Base-by-base conservation (phyloP, 1,140 invertebrate genomes). In the Drosophila baimaii region DNA sequence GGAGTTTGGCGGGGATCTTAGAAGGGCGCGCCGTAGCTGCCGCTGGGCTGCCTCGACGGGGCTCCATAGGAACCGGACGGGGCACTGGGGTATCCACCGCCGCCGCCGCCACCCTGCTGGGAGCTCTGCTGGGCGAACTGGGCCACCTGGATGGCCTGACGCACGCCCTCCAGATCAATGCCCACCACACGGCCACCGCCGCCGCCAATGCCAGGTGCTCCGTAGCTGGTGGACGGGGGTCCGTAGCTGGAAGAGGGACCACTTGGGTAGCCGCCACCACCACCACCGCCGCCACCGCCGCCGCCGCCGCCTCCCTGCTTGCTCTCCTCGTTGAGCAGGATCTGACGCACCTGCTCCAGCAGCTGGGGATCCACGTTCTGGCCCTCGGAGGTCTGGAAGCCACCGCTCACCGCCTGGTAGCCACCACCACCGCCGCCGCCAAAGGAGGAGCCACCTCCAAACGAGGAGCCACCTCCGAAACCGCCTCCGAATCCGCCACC, bases 291-390 rank as follows among this genome's bases (percentile, higher is more conserved):
- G 3, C 82, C 86, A 72, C 81, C 91, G 69, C 62, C 91, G 12
- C 92, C 92, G 29, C 90, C 90, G 12, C 75, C 75, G 8, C 93
- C 93, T 17, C 92, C 89, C 5, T 93, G 91, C 66, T 94, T 94
- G 90, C 95, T 94, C 92, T 97, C 96, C 91, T 97, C 96, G 86
- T 95, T 96, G 66, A 97, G 93, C 51, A 97, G 93, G 88, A 97
- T 96, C 92, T 96, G 94, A 77, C 95, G 95, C 79, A 97, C 95
- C 91, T 97, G 95, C 89, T 96, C 95, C 55, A 97, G 93, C 57
- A 97, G 94, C 66, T 95, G 94, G 41, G 94, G 94, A 92, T 97
- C 96, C 47, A 97, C 95, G 91, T 95, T 94, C 79, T 95, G 95
- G 49, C 96, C 96, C 90, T 97, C 96, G 71, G 93, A 95, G 55